Percentiles rank a stretch among this genome's conserved stretches.
phyloP scores from a whole-genome alignment of 1,140 invertebrate species.

The Philaenus spumarius region DNA sequence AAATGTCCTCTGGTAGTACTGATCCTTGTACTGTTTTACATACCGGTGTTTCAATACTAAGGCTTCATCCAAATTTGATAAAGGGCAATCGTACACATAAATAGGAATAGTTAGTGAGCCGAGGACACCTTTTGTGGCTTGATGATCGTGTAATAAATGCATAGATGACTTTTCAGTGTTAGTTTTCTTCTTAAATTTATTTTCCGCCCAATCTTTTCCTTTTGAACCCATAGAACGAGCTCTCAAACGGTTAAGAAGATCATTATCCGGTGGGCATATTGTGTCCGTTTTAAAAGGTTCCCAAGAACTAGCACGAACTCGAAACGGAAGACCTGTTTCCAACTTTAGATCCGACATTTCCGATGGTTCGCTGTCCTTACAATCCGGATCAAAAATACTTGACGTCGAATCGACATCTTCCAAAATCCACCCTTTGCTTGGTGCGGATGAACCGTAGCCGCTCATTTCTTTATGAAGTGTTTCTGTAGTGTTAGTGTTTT shows the following conservation, averaged over 20 bases:
- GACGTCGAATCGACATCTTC: not conserved
- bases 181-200: not conserved
- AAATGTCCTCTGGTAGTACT: not conserved
- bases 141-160: not conserved
- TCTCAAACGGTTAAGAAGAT: slow-evolving; percentile 24
- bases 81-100: slow-evolving; percentile 62
- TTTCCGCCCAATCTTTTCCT: not conserved
- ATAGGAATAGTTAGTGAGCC: slow-evolving; percentile 48
- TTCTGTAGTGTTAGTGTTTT: not conserved
- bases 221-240: slow-evolving; percentile 30
- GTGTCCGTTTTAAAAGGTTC: slow-evolving; percentile 26
- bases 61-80: slow-evolving; percentile 32
- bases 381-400: not conserved
- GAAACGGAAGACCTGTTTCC: slow-evolving; percentile 21
- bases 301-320: slow-evolving; percentile 30
- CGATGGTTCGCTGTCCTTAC: too few relatives aligned
- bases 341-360: not conserved
- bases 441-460: not conserved
- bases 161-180: not conserved
- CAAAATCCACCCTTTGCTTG: slow-evolving; percentile 13
- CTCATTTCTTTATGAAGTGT: too few relatives aligned
- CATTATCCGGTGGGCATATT: slow-evolving; percentile 16
- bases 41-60: slow-evolving; percentile 23
- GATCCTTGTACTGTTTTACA: slow-evolving; percentile 1
- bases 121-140: slow-evolving; percentile 8